phyloP scores from a whole-genome alignment of 2,113 vertebrate species.

The Balaeniceps rex region DNA sequence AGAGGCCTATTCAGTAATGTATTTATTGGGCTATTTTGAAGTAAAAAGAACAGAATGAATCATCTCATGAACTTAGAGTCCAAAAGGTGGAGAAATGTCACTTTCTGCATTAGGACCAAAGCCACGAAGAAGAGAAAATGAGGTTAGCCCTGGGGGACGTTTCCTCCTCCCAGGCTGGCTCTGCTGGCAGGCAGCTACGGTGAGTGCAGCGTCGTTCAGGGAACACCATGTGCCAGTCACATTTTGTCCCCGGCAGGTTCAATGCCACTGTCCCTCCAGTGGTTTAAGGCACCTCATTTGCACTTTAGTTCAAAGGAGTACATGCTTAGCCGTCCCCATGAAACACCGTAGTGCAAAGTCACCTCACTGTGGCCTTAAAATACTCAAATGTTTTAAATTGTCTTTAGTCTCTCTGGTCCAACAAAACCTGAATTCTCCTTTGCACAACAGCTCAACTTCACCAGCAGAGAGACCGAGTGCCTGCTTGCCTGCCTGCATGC shows the following conservation, averaged over 20 bases:
- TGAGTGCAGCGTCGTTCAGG: accelerated
- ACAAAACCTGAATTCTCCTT: neutral
- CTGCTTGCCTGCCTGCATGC: neutral
- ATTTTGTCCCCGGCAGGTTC: neutral
- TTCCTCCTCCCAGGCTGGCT: neutral
- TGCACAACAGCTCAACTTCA: neutral
- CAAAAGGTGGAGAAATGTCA: neutral
- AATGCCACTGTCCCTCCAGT: neutral
- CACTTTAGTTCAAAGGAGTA: neutral
- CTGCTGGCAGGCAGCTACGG: neutral
- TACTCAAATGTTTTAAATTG: neutral
- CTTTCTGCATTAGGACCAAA: neutral
- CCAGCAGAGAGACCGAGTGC: neutral
- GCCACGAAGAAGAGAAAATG: neutral
- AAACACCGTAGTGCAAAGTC: neutral
- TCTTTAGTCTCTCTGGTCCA: neutral
- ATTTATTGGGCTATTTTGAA: neutral
- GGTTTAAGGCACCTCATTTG: neutral
- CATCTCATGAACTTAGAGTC: neutral
- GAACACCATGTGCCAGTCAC: neutral
- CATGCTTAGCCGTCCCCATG: neutral
- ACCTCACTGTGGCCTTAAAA: neutral
- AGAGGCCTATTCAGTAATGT: neutral
- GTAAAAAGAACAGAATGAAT: neutral
- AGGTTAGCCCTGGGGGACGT: neutral